Evolutionary conservation across 2,888 invertebrate genomes (phyloP), one percentile per base, ranked within the genome.

Genomic region (Gnatocerus cornutus): DNA sequence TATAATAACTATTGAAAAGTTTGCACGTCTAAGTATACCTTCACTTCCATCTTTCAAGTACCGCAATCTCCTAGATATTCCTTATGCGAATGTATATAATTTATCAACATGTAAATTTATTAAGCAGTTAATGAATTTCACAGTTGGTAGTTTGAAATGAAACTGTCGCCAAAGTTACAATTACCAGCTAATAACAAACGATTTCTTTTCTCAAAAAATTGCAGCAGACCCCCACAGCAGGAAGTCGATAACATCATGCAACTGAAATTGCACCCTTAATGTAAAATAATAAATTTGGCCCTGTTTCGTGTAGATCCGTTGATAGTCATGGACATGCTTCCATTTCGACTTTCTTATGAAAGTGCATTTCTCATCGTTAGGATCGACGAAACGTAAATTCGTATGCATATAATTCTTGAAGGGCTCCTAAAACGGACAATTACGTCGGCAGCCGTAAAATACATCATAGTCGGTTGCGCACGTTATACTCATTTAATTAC

Each of bases 401-500:
- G 64, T 43, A 45, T 33, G 64, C 53, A 53, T 21, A 48, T 65
- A 64, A 56, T 59, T 67, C 66, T 59, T 58, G 59, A 59, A 59
- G 59, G 50, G 59, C 52, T 12, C 67, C 39, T 66, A 66, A 66
- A 66, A 66, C 52, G 59, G 68, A 62, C 68, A 62, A 62, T 69
- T 69, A 56, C 58, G 48, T 46, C 50, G 48, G 43, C 56, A 37
- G 69, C 45, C 55, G 69, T 69, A 69, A 63, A 63, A 69, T 69
- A 56, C 64, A 69, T 58, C 50, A 69, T 61, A 59, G 65, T 69
- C 59, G 59, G 59, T 50, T 64, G 69, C 50, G 46, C 64, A 65
- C 64, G 69, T 69, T 64, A 69, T 69, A 56, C 56, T 64, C 64
- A 70, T 74, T 75, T 75, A 75, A 75, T 74, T 72, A 71, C 63